These are phyloP conservation scores for Agrilus cyanescens DNA, from an alignment of 2,888 invertebrate genomes.

Conservation along the genomic window DNA sequence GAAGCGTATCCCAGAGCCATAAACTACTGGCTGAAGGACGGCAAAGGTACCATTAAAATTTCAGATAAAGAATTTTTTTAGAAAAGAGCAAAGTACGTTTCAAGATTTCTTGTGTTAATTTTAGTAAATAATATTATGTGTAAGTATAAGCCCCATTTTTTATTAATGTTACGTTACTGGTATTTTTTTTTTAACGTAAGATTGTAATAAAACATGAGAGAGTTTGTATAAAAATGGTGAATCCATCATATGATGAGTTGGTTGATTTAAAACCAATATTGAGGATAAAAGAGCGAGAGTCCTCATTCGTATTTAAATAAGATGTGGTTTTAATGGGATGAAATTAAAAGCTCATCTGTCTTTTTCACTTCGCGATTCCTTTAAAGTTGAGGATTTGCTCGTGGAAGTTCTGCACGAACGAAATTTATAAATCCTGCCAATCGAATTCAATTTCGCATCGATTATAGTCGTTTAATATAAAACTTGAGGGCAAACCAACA, in stretches of 20 bases:
- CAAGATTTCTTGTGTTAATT: no score
- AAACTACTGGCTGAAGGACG: conserved; percentile 82
- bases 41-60: conserved; percentile 20
- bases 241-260: no score
- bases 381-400: not conserved
- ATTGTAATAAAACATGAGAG: no score
- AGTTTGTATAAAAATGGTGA: no score
- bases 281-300: not conserved
- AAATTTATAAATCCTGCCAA: conserved; percentile 28
- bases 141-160: no score
- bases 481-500: conserved; percentile 10
- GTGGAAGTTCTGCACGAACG: conserved; percentile 2
- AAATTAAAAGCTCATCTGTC: conserved; percentile 10
- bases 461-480: conserved; percentile 17
- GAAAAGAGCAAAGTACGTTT: no score
- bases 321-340: conserved; percentile 1
- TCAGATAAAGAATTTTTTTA: no score
- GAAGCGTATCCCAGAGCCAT: conserved; percentile 84
- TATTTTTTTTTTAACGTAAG: no score
- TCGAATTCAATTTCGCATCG: conserved; percentile 24
- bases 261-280: no score
- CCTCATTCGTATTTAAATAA: not conserved
- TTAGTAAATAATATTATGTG: no score
- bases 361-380: conserved; percentile 5
- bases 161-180: no score